Evolutionary conservation across 2,113 vertebrate genomes (phyloP).

Genomic region (Barbus barbus): DNA sequence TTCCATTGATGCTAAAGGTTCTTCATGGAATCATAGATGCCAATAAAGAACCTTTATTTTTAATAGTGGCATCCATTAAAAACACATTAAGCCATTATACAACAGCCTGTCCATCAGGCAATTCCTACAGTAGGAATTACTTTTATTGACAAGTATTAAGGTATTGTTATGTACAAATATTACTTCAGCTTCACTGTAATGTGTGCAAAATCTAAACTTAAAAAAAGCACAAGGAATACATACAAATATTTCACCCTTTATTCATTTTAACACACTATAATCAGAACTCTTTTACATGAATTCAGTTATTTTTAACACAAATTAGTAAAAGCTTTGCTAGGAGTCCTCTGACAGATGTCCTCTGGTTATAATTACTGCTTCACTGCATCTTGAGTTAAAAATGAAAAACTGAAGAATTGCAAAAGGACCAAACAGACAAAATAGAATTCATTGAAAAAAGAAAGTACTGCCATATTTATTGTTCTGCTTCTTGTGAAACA

Average conservation of each 20-base stretch:
- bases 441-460: conserved; percentile 8
- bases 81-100: not conserved
- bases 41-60: not conserved
- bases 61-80: not conserved
- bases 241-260: conserved; percentile 25
- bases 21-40: no score
- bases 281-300: conserved; percentile 2
- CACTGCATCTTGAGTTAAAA: not conserved
- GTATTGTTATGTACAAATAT: not conserved
- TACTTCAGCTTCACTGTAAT: not conserved
- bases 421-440: conserved; percentile 12
- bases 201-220: not conserved
- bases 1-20: no score
- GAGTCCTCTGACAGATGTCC: not conserved
- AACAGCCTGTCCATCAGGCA: not conserved
- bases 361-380: not conserved
- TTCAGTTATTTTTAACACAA: conserved; percentile 1
- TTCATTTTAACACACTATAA: conserved; percentile 32
- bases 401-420: not conserved
- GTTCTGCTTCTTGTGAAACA: not conserved
- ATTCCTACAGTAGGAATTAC: not conserved
- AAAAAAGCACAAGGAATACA: not conserved
- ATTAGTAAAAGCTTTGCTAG: conserved; percentile 12
- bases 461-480: not conserved
- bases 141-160: not conserved